Conservation (phyloP, 2,113 vertebrate genomes). For the Cercocebus atys region DNA sequence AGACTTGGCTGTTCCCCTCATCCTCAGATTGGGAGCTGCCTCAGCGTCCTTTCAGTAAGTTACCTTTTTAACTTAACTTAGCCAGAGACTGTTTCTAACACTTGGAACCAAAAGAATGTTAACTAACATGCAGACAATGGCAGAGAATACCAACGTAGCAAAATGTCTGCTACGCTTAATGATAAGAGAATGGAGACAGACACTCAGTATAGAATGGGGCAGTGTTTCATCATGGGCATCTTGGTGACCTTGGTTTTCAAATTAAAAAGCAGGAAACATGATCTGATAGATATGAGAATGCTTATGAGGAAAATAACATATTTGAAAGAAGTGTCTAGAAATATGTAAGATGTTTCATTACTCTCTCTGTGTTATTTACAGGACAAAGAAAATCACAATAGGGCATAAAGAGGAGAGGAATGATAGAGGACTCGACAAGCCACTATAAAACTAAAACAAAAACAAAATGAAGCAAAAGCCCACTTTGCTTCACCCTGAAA, state of each 20-base stretch:
- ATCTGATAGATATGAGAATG: neutral
- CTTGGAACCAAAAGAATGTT: constrained; percentile 48
- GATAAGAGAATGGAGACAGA: neutral
- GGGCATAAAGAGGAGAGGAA: neutral
- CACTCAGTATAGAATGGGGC: neutral
- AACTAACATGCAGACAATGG: neutral
- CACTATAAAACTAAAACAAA: constrained; percentile 29
- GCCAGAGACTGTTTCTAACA: constrained; percentile 20
- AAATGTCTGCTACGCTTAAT: neutral
- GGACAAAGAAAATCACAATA: neutral
- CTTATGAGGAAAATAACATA: neutral
- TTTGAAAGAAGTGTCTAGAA: neutral
- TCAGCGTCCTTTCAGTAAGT: neutral
- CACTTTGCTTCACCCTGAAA: neutral
- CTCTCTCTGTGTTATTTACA: neutral
- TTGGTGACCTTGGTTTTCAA: constrained; percentile 28
- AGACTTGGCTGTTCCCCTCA: neutral
- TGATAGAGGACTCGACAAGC: neutral
- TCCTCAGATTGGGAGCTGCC: neutral
- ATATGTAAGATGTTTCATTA: neutral
- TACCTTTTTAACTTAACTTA: neutral
- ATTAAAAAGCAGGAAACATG: neutral
- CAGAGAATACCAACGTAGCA: neutral
- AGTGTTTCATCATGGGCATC: neutral
- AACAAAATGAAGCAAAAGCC: neutral